Base-by-base conservation (phyloP, 2,113 vertebrate species). In the Seriola dumerili region DNA sequence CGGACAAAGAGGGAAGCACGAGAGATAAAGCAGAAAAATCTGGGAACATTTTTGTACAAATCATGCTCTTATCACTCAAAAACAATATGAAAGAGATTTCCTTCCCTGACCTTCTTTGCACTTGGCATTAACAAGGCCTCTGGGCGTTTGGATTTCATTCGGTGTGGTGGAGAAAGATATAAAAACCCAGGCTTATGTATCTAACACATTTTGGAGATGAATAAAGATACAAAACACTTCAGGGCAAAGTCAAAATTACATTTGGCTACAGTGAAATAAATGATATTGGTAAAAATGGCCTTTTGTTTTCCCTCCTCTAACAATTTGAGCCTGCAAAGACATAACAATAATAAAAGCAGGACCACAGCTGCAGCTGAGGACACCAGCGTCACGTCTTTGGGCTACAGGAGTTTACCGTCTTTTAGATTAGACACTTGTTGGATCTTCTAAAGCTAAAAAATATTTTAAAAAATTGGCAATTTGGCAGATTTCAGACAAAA, bases 11-110 rank as follows among this genome's bases (percentile, higher is more conserved):
- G n/a, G 25, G 46, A 23, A 14, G 52, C 36, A 1, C 1, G 23
- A 48, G 75, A 14, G 80, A 88, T 75, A 63, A 68, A 68, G 69
- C 68, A 19, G 40, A 29, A 11, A 65, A 70, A 71, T 54, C 10
- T 50, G 74, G 66, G 55, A 77, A 42, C 65, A 25, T 64, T 79
- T 81, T 36, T 9, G 7, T 7, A 50, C 61, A 67, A 73, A 64
- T 68, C 25, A 46, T 23, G 57, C 38, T 59, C 54, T 71, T 59
- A 70, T 84, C 64, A 8, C 44, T 13, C 0, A 50, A 36, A 63
- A 50, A 84, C 67, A 83, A 75, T 63, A 29, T 76, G 57, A 83
- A 58, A 32, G 46, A 74, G 74, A 73, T 74, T 71, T 34, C 25
- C 21, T 13, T n/a, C 34, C 62, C 52, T 63, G 76, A 78, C 46